These are phyloP conservation scores for Myxocyprinus asiaticus DNA, from an alignment of 2,113 vertebrate species.

Conservation along the genomic window DNA sequence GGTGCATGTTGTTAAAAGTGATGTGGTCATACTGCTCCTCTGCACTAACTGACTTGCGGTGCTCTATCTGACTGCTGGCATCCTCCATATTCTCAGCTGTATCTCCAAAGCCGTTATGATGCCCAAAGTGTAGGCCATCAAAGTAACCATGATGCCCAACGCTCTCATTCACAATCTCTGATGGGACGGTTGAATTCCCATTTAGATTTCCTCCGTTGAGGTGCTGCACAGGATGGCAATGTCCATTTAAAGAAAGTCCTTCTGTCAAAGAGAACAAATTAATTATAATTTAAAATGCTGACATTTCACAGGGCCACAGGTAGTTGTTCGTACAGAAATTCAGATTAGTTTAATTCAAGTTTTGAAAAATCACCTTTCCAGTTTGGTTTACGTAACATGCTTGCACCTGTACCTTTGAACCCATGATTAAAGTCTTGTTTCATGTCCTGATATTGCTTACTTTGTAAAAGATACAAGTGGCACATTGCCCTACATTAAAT, in stretches of 20 bases:
- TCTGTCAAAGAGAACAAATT: conserved; percentile 72
- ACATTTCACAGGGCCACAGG: no score
- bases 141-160: conserved; percentile 62
- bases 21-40: conserved; percentile 83
- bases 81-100: conserved; percentile 83
- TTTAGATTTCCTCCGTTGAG: conserved; percentile 42
- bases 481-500: conserved; percentile 54
- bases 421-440: conserved; percentile 57
- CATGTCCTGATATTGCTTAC: neutral
- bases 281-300: conserved; percentile 15
- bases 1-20: conserved; percentile 84
- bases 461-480: conserved; percentile 18
- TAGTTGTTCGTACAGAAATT: no score
- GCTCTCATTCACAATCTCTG: neutral
- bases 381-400: conserved; percentile 34
- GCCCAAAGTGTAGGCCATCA: conserved; percentile 53
- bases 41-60: conserved; percentile 82
- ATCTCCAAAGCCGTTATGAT: conserved; percentile 81
- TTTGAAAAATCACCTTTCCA: conserved; percentile 45
- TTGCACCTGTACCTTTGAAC: conserved; percentile 36
- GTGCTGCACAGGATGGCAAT: conserved; percentile 63
- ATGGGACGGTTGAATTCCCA: conserved; percentile 42
- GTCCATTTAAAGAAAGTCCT: conserved; percentile 78
- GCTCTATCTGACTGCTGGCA: conserved; percentile 84
- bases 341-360: neutral